Conservation (phyloP, 2,113 vertebrate genomes). For the Merops nubicus region DNA sequence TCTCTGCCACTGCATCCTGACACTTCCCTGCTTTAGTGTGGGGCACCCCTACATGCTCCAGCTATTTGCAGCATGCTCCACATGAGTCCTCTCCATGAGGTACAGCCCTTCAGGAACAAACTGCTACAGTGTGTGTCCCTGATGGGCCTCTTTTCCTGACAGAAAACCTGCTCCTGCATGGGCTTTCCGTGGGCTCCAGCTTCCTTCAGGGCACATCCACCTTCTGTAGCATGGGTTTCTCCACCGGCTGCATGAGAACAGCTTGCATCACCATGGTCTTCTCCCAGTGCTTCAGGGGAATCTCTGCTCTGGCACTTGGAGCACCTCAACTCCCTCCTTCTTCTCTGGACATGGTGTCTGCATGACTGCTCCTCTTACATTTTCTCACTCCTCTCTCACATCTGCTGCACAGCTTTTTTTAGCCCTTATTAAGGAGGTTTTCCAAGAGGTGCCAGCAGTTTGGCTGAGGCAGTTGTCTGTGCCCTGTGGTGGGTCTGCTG, state of each 20-base stretch:
- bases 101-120: too few relatives aligned
- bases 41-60: too few relatives aligned
- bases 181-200: too few relatives aligned
- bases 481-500: rapidly evolving
- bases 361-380: not conserved
- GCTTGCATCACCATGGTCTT: not conserved
- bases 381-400: not conserved
- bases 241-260: not conserved
- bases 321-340: not conserved
- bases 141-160: too few relatives aligned
- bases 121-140: too few relatives aligned
- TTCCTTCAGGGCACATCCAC: too few relatives aligned
- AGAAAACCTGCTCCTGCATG: too few relatives aligned
- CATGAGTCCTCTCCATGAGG: too few relatives aligned
- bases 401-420: not conserved
- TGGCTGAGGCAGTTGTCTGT: not conserved
- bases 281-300: rapidly evolving
- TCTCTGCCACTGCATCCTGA: too few relatives aligned
- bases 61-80: too few relatives aligned
- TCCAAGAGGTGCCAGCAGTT: not conserved
- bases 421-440: not conserved
- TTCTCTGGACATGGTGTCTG: not conserved
- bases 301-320: rapidly evolving
- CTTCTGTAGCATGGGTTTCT: too few relatives aligned
- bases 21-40: too few relatives aligned